Base-by-base conservation (phyloP, 2,888 invertebrate genomes). In the Callosobruchus maculatus region DNA sequence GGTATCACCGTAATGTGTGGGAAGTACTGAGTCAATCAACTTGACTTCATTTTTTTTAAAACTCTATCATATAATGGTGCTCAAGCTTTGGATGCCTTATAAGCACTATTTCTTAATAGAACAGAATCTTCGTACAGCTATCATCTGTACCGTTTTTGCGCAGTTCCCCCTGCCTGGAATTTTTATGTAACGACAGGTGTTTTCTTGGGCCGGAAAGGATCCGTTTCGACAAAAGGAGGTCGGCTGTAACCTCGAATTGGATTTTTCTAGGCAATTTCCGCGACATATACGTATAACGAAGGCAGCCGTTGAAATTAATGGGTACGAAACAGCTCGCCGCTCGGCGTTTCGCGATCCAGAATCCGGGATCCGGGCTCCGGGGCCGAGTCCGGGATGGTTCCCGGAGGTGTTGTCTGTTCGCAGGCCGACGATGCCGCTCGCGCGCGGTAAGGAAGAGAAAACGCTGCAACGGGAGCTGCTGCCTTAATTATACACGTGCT, bases 351-450 rank as follows among this genome's bases (percentile, higher is more conserved):
- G n/a, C n/a, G n/a, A n/a, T n/a, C n/a, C n/a, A n/a, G n/a, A n/a
- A n/a, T n/a, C n/a, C n/a, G n/a, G n/a, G n/a, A n/a, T n/a, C n/a
- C n/a, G n/a, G n/a, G 74, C 76, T 77, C 77, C 77, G 75, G 77
- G 77, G 78, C 77, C 79, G n/a, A 22, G 70, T 18, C 13, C 13
- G 4, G 21, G 79, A 79, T 79, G 81, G 77, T 77, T 79, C 81
- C 81, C 80, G 72, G 74, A 81, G 81, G 81, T 80, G 80, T 80
- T 81, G 80, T 81, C 78, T 78, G 77, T 77, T 76, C 79, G 80
- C 76, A 78, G 49, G 13, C 49, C 49, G 49, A n/a, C n/a, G n/a
- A n/a, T n/a, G n/a, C n/a, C n/a, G n/a, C n/a, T n/a, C n/a, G n/a
- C n/a, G n/a, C n/a, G 49, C 76, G 77, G 77, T 77, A 78, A 77